Evolutionary conservation across 2,797 vertebrate species (phyloP), one percentile per base, ranked within the genome.

Genomic region (Tarsius wallacei): DNA sequence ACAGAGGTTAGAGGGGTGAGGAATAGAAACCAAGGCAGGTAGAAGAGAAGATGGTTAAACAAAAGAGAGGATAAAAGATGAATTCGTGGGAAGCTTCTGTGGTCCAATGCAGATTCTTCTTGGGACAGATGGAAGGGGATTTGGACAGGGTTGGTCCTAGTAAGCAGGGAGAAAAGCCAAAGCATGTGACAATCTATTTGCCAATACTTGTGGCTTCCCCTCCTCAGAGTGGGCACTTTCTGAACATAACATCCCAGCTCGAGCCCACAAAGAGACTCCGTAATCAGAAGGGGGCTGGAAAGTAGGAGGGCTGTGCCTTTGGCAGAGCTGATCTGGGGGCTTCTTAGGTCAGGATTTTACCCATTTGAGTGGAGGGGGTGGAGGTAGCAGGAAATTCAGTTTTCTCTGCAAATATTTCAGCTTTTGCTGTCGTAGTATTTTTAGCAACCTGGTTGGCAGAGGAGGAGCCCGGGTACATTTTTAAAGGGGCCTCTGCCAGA

Each of bases 391-490:
- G 78, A 96, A 97, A 97, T 94, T 96, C 96, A 94, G 90, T 97
- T 97, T 96, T 98, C 96, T 96, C 96, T 97, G 97, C 97, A 98
- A 97, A 98, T 98, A 98, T 98, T 97, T 97, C 96, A 98, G 97
- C 97, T 98, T 97, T 98, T 96, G 95, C 97, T 97, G 85, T 95
- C 77, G 89, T 90, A 47, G 70, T 98, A 98, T 98, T 98, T 98
- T 98, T 98, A 98, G 98, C 94, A 97, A 95, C 87, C 90, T 96
- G 95, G 97, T 94, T 98, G 97, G 96, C 97, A 98, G 97, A 97
- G 97, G 95, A 96, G 97, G 94, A 98, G 82, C 91, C 94, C 3
- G 61, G 88, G 97, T 97, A 97, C 96, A 97, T 96, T 97, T 97
- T 98, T 97, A 98, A 98, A 98, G 97, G 96, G 97, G 90, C 96